Evolutionary conservation across 1,140 invertebrate species (phyloP).

Genomic region (Drosophila pandora): DNA sequence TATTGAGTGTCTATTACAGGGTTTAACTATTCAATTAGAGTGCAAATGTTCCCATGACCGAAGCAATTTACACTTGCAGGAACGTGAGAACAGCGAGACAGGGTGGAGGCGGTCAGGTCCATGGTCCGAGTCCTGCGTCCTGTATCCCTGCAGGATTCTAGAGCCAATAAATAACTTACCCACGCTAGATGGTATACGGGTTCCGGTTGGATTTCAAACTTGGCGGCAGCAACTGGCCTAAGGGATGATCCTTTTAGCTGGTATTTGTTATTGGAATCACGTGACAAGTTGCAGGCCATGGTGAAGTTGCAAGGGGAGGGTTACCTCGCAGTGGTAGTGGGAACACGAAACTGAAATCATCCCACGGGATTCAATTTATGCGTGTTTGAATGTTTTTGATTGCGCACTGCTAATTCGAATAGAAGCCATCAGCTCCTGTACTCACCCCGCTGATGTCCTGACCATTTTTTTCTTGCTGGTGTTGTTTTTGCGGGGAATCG

Average conservation of each 20-base stretch:
- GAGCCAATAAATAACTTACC: slow-evolving; percentile 72
- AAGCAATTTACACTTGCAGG: slow-evolving; percentile 70
- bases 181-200: slow-evolving; percentile 44
- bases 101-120: slow-evolving; percentile 8
- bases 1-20: slow-evolving; percentile 58
- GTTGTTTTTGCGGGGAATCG: slow-evolving; percentile 35
- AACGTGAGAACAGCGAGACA: slow-evolving; percentile 44
- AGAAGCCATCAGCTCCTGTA: slow-evolving; percentile 54
- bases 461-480: not conserved
- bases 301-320: slow-evolving; percentile 7
- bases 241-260: slow-evolving; percentile 64
- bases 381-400: slow-evolving; percentile 83
- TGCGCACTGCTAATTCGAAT: slow-evolving; percentile 80
- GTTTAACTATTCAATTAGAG: slow-evolving; percentile 61
- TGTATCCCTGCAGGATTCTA: slow-evolving; percentile 28
- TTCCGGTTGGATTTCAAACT: slow-evolving; percentile 33
- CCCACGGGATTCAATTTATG: slow-evolving; percentile 82
- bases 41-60: slow-evolving; percentile 71
- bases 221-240: slow-evolving; percentile 16
- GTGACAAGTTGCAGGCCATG: slow-evolving; percentile 69
- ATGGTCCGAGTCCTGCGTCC: slow-evolving; percentile 5
- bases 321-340: slow-evolving; percentile 38
- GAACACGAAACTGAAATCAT: slow-evolving; percentile 70
- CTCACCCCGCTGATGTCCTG: slow-evolving; percentile 28
- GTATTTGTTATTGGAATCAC: slow-evolving; percentile 81